Conservation (phyloP, 2,113 vertebrate genomes). For the Callaeas wilsoni region DNA sequence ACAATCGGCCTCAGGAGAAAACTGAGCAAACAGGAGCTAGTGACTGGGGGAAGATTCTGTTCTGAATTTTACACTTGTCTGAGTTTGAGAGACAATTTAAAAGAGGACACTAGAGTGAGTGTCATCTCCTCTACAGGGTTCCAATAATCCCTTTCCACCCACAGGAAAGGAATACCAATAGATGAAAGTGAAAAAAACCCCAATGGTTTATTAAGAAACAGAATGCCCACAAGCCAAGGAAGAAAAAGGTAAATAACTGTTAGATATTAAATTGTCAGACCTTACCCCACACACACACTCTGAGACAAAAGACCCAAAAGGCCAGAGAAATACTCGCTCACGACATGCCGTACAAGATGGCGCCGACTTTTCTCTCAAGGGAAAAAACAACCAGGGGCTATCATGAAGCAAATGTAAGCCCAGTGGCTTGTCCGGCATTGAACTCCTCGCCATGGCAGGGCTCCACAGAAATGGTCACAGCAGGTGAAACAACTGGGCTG, state of each 20-base stretch:
- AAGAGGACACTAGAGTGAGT: background rate
- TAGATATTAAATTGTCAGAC: background rate
- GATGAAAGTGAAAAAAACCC: background rate
- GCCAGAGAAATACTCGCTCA: background rate
- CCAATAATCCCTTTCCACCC: background rate
- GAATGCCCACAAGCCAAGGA: background rate
- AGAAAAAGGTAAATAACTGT: background rate
- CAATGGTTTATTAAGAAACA: background rate
- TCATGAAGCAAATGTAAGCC: background rate
- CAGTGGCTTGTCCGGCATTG: background rate
- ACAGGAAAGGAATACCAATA: background rate
- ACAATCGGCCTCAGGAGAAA: background rate
- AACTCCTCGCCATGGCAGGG: too few species aligned
- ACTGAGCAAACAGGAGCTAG: background rate
- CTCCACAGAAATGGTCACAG: too few species aligned
- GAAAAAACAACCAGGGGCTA: background rate
- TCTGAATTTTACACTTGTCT: background rate
- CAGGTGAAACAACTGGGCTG: background rate
- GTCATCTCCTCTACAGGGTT: background rate
- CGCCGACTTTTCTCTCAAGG: background rate
- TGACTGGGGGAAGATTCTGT: background rate
- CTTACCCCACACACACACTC: rapidly evolving
- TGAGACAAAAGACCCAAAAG: background rate
- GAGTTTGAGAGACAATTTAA: background rate
- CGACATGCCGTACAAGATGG: rapidly evolving